phyloP scores from a whole-genome alignment of 1,140 invertebrate genomes.

The Pollicipes pollicipes region DNA sequence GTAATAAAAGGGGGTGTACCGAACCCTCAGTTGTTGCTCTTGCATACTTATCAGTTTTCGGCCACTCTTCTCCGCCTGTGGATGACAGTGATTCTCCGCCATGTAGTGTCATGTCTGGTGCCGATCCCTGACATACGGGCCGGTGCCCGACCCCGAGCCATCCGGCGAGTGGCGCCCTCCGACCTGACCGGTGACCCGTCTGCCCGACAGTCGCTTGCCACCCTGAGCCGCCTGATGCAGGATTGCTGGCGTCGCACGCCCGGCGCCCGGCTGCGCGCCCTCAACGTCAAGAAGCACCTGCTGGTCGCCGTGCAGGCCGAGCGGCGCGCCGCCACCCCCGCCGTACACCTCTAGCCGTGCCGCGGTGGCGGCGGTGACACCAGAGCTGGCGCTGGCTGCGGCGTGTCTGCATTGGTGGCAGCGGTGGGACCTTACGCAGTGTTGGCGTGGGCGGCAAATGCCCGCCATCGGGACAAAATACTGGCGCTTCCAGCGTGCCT shows the following conservation, averaged over 20 bases:
- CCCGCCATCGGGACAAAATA: too few relatives aligned
- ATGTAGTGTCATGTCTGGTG: background rate
- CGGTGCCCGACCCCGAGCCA: background rate
- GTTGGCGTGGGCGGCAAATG: background rate
- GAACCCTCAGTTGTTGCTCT: background rate
- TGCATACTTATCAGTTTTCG: too few relatives aligned
- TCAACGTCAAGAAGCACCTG: constrained; percentile 83
- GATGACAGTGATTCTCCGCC: background rate
- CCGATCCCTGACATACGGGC: background rate
- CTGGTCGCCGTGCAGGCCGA: constrained; percentile 21
- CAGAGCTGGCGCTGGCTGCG: background rate
- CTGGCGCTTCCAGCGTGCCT: background rate
- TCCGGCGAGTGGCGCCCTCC: too few relatives aligned
- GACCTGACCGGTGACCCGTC: too few relatives aligned
- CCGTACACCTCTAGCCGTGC: background rate
- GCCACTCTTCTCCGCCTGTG: background rate
- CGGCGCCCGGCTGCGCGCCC: constrained; percentile 65
- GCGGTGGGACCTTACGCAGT: too few relatives aligned
- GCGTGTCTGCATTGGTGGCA: background rate
- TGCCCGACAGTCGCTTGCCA: constrained; percentile 43
- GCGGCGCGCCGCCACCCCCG: too few relatives aligned
- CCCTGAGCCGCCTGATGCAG: constrained; percentile 58
- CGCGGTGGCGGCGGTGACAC: too few relatives aligned
- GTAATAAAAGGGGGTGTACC: too few relatives aligned
- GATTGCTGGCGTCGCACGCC: constrained; percentile 88